Conservation (phyloP, 2,888 invertebrate genomes). For the Scrobipalpa atriplicella region DNA sequence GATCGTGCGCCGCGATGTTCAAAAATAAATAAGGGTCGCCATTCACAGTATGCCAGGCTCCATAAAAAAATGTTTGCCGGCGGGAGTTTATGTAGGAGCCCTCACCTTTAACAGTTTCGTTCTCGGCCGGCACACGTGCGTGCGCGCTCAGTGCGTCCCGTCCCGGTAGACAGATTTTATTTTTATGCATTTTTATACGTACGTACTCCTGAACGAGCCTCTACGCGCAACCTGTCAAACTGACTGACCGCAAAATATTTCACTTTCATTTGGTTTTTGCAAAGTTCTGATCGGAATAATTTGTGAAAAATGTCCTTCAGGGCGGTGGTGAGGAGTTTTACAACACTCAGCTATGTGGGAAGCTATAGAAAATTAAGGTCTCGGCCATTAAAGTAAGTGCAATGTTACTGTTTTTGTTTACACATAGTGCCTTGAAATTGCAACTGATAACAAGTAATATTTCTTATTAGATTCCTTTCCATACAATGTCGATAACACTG, state of each 20-base stretch:
- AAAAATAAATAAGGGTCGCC: too few relatives aligned
- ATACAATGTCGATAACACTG: neutral
- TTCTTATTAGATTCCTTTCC: neutral
- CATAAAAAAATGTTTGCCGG: too few relatives aligned
- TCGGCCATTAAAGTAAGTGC: slow-evolving; percentile 64
- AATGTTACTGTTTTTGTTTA: slow-evolving; percentile 15
- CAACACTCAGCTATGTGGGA: slow-evolving; percentile 67
- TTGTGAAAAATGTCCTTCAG: slow-evolving; percentile 62
- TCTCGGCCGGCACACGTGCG: too few relatives aligned
- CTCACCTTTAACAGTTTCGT: too few relatives aligned
- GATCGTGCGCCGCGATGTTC: too few relatives aligned
- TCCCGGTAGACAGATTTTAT: too few relatives aligned
- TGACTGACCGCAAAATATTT: slow-evolving; percentile 37
- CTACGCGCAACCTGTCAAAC: slow-evolving; percentile 41
- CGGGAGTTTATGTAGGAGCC: too few relatives aligned
- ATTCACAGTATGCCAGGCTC: too few relatives aligned
- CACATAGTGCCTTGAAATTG: neutral
- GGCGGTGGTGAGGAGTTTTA: slow-evolving; percentile 62
- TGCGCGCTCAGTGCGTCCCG: too few relatives aligned
- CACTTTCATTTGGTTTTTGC: slow-evolving; percentile 16
- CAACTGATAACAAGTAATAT: neutral
- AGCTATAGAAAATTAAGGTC: slow-evolving; percentile 67
- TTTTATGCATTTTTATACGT: too few relatives aligned
- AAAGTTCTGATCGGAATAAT: slow-evolving; percentile 20
- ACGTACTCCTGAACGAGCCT: too few relatives aligned